phyloP scores from a whole-genome alignment of 1,140 invertebrate species.

The Pachypeltis micranthus region DNA sequence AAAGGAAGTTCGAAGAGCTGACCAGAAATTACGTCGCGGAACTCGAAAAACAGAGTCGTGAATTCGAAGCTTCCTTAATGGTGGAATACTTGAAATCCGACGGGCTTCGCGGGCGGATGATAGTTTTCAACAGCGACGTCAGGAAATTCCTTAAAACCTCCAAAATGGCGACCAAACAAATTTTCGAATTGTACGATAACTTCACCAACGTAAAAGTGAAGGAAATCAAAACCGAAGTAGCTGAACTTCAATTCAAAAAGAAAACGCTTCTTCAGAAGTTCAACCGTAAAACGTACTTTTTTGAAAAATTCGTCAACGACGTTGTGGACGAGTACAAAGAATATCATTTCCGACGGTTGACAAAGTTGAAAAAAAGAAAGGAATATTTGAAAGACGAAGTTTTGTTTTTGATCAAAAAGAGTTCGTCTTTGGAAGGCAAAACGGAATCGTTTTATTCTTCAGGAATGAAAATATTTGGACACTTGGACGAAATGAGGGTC shows the following conservation, averaged over 20 bases:
- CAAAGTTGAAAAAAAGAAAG: not conserved
- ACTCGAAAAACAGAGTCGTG: not conserved
- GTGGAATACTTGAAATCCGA: not conserved
- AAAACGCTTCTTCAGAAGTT: not conserved
- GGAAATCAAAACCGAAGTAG: not conserved
- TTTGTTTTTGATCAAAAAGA: not conserved
- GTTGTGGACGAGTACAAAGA: not conserved
- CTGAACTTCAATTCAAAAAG: not conserved
- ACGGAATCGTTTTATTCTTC: not conserved
- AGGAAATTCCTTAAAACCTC: not conserved
- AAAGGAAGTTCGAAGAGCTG: not conserved
- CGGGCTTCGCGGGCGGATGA: not conserved
- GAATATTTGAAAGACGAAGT: not conserved
- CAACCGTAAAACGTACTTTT: not conserved
- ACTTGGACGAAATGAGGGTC: not conserved
- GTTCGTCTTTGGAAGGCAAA: not conserved
- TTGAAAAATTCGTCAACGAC: constrained; percentile 3
- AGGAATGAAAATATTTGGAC: not conserved
- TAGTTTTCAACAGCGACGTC: not conserved
- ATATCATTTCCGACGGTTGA: not conserved
- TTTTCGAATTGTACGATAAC: not conserved
- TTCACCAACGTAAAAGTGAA: not conserved
- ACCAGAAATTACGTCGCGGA: not conserved
- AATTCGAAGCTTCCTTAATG: not conserved
- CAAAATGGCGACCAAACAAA: not conserved